Conservation (phyloP, 2,888 invertebrate genomes). For the Volucella inflata region DNA sequence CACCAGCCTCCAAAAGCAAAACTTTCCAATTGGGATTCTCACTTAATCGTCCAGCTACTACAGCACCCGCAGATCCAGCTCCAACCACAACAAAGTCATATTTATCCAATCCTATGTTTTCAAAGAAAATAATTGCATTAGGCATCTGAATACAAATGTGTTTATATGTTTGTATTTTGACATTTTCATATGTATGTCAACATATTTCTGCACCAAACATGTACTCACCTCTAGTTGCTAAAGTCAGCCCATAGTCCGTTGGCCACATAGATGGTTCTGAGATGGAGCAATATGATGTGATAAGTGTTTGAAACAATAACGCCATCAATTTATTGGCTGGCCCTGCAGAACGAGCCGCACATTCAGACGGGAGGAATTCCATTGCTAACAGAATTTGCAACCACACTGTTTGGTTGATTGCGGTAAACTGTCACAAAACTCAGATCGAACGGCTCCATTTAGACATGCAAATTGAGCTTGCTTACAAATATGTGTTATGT, state of each 20-base stretch:
- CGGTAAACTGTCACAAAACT: conserved; percentile 6
- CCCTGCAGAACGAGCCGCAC: conserved; percentile 82
- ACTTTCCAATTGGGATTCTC: conserved; percentile 91
- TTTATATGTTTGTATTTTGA: no score
- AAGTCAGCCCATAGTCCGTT: conserved; percentile 82
- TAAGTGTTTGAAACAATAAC: conserved; percentile 86
- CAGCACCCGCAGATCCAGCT: conserved; percentile 87
- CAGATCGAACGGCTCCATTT: not conserved
- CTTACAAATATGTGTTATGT: not conserved
- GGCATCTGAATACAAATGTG: no score
- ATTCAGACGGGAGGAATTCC: conserved; percentile 81
- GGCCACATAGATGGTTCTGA: conserved; percentile 86
- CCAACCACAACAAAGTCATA: conserved; percentile 87
- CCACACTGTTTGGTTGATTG: conserved; percentile 76
- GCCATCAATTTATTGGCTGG: conserved; percentile 85
- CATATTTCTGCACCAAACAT: conserved; percentile 10
- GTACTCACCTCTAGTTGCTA: conserved; percentile 80
- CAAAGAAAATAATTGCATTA: conserved; percentile 1
- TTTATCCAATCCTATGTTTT: conserved; percentile 71
- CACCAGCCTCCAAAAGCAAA: conserved; percentile 91
- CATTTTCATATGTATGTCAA: not conserved
- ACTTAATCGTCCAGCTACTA: conserved; percentile 87
- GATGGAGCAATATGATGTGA: conserved; percentile 87
- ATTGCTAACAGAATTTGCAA: conserved; percentile 84
- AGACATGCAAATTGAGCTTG: conserved; percentile 9